These are phyloP conservation scores for Aspidoscelis tigris DNA, from an alignment of 2,113 vertebrate genomes.

Conservation along the genomic window DNA sequence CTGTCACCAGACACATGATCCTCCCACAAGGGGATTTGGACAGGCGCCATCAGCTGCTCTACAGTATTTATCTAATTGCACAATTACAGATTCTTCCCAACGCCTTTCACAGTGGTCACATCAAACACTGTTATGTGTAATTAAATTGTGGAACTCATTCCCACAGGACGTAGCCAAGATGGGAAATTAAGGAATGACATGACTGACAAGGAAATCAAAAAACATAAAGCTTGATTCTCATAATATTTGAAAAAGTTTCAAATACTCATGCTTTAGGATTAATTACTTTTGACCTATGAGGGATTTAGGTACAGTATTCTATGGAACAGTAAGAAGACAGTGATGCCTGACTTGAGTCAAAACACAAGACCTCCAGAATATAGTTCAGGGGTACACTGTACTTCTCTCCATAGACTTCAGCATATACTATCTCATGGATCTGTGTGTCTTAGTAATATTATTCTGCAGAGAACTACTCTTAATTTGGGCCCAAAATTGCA, in stretches of 20 bases:
- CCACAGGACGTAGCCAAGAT: background rate
- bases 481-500: too few relatives aligned
- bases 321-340: too few relatives aligned
- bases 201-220: background rate
- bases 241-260: background rate
- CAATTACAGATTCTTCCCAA: slow-evolving; percentile 5
- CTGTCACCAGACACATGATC: slow-evolving; percentile 9
- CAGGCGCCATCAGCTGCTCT: background rate
- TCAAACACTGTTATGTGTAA: slow-evolving; percentile 16
- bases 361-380: too few relatives aligned
- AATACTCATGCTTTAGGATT: background rate
- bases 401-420: too few relatives aligned
- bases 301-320: background rate
- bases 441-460: background rate
- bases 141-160: slow-evolving; percentile 16
- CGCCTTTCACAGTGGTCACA: slow-evolving; percentile 5
- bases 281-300: background rate
- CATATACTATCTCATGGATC: too few relatives aligned
- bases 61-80: slow-evolving; percentile 21
- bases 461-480: background rate
- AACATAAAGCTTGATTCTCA: background rate
- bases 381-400: too few relatives aligned
- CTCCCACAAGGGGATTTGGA: background rate
- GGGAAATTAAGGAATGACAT: slow-evolving; percentile 1
- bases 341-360: too few relatives aligned